Evolutionary conservation across 2,797 vertebrate species (phyloP).

Genomic region (Centropyge bicolor): DNA sequence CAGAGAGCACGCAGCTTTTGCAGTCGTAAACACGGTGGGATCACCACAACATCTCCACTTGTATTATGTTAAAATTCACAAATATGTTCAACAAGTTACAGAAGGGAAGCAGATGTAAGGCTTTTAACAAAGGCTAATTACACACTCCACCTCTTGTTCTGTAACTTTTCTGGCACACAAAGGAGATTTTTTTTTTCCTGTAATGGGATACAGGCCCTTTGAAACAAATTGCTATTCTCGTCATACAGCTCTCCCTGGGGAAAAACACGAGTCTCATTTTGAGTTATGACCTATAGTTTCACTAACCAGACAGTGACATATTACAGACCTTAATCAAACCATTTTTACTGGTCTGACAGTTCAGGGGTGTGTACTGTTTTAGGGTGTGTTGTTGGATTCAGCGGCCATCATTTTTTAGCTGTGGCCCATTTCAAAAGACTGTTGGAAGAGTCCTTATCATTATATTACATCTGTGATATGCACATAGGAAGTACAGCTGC

Average conservation of each 20-base stretch:
- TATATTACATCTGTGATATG: neutral
- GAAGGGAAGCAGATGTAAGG: conserved; percentile 42
- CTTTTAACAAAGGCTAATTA: conserved; percentile 63
- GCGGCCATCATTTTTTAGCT: conserved; percentile 10
- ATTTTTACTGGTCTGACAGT: conserved; percentile 25
- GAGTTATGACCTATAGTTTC: conserved; percentile 49
- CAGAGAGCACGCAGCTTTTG: neutral
- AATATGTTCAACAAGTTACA: conserved; percentile 44
- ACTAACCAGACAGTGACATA: conserved; percentile 53
- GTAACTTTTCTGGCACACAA: conserved; percentile 47
- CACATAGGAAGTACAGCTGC: neutral
- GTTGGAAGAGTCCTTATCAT: neutral
- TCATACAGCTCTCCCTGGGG: conserved; percentile 27
- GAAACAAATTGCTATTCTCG: conserved; percentile 62
- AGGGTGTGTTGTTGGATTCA: conserved; percentile 24
- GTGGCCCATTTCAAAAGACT: neutral
- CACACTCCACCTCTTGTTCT: conserved; percentile 42
- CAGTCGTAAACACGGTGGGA: conserved; percentile 1
- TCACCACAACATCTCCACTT: conserved; percentile 23
- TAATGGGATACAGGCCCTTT: conserved; percentile 50
- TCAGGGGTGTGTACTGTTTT: conserved; percentile 21
- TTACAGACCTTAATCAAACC: conserved; percentile 45
- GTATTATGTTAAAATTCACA: conserved; percentile 7
- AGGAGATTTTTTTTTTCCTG: conserved; percentile 12
- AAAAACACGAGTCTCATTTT: conserved; percentile 37